Percentiles rank a stretch among this genome's conserved stretches.
Evolutionary conservation across 2,797 vertebrate genomes (phyloP).

Genomic region (Apogon talboti): DNA sequence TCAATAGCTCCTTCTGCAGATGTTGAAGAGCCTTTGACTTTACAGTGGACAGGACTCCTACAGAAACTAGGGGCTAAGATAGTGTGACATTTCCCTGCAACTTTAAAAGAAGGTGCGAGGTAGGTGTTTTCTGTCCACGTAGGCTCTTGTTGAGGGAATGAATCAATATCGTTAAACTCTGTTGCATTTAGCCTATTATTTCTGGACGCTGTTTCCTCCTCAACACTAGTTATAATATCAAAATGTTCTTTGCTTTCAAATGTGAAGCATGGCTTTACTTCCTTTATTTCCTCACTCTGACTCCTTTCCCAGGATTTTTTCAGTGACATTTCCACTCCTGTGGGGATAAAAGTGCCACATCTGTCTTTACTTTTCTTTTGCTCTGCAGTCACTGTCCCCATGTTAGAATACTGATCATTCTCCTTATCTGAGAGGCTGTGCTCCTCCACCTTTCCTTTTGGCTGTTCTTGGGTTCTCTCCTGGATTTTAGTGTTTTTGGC

Average conservation of each 20-base stretch:
- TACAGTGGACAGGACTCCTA: slow-evolving; percentile 74
- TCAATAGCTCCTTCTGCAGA: not conserved
- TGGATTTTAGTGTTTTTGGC: slow-evolving; percentile 68
- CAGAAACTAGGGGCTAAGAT: slow-evolving; percentile 74
- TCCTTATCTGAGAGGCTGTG: slow-evolving; percentile 90
- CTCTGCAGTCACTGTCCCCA: slow-evolving; percentile 39
- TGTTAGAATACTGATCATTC: slow-evolving; percentile 79
- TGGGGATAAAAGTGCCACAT: slow-evolving; percentile 17
- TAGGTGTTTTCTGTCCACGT: slow-evolving; percentile 6
- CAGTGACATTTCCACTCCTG: slow-evolving; percentile 24
- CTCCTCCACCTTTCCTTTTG: slow-evolving; percentile 56
- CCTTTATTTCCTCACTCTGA: slow-evolving; percentile 7
- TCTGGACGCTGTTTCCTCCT: slow-evolving; percentile 32
- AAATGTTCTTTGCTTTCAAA: slow-evolving; percentile 23
- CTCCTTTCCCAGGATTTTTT: slow-evolving; percentile 41
- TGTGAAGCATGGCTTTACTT: slow-evolving; percentile 6
- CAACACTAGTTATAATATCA: not conserved
- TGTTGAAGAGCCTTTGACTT: slow-evolving; percentile 40
- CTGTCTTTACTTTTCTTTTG: slow-evolving; percentile 61
- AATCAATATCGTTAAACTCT: slow-evolving; percentile 4
- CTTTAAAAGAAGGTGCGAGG: slow-evolving; percentile 18
- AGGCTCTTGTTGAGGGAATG: slow-evolving; percentile 28
- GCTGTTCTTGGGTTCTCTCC: slow-evolving; percentile 59
- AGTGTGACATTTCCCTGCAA: slow-evolving; percentile 48
- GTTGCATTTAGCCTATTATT: slow-evolving; percentile 54